These are phyloP conservation scores for Andrena hattorfiana DNA, from an alignment of 2,888 invertebrate genomes.

Conservation along the genomic window DNA sequence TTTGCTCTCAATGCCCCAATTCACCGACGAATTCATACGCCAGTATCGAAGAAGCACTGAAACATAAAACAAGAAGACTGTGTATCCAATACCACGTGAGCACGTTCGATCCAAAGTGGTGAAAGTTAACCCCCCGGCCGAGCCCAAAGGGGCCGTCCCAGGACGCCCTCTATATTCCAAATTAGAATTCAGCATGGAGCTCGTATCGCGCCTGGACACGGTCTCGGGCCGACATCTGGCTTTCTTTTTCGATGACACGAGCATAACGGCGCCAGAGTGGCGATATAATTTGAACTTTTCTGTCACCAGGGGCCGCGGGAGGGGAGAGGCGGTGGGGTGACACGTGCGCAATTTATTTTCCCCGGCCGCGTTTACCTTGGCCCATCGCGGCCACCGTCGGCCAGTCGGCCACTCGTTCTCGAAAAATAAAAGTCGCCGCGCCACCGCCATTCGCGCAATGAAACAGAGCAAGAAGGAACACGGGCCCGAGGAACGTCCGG, in stretches of 20 bases:
- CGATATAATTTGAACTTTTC: conserved; percentile 51
- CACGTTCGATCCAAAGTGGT: not conserved
- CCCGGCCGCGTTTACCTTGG: conserved; percentile 18
- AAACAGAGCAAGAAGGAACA: conserved; percentile 68
- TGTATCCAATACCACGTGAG: not conserved
- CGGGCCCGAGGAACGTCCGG: conserved; percentile 63
- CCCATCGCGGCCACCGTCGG: not conserved
- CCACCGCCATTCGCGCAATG: conserved; percentile 51
- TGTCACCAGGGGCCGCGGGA: conserved; percentile 13
- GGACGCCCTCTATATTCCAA: not conserved
- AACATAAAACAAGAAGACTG: no score
- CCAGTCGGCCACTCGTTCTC: conserved; percentile 19
- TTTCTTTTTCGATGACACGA: conserved; percentile 36
- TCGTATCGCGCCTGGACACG: not conserved
- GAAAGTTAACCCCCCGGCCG: not conserved
- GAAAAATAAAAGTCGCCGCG: conserved; percentile 66
- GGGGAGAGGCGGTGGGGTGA: conserved; percentile 2
- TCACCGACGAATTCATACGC: no score
- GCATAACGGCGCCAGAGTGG: conserved; percentile 6
- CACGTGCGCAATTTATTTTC: conserved; percentile 49
- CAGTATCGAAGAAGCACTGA: no score
- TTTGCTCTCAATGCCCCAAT: no score
- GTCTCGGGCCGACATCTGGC: not conserved
- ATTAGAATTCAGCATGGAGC: conserved; percentile 23
- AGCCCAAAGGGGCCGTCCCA: not conserved